Percentiles rank a stretch among this genome's conserved stretches.
phyloP scores from a whole-genome alignment of 2,113 vertebrate species.

The Onychostoma macrolepis region DNA sequence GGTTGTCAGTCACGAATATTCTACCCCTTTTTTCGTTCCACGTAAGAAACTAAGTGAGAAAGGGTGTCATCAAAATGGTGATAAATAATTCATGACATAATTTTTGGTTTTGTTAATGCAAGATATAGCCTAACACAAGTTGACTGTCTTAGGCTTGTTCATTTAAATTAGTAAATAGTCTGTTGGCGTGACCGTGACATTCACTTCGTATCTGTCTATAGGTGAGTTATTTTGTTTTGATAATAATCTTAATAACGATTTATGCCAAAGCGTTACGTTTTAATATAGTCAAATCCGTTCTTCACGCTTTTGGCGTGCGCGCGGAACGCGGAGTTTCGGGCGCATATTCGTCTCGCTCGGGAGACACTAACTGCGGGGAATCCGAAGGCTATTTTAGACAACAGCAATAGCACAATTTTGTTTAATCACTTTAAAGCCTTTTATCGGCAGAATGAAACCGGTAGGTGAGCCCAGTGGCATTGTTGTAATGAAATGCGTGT shows the following conservation, averaged over 20 bases:
- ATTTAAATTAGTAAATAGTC: neutral
- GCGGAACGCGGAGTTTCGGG: neutral
- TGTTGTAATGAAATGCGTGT: neutral
- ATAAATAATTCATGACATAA: neutral
- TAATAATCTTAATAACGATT: conserved; percentile 1
- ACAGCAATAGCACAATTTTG: neutral
- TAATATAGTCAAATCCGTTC: neutral
- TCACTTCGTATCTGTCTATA: neutral
- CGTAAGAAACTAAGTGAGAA: neutral
- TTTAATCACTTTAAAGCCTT: conserved; percentile 6
- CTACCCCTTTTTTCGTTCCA: neutral
- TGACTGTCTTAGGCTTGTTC: neutral
- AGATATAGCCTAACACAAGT: neutral
- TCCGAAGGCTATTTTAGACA: conserved; percentile 6
- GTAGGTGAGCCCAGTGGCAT: neutral
- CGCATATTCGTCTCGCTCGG: neutral
- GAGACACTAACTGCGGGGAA: neutral
- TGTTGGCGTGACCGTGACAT: neutral
- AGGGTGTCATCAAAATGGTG: neutral
- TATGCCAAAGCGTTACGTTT: neutral
- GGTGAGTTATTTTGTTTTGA: neutral
- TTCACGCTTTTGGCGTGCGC: neutral
- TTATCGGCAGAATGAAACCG: neutral
- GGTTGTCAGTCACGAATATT: neutral
- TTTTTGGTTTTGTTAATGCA: neutral